A percentile compares a stretch with the other conserved stretches of the same genome.
Evolutionary conservation across 1,140 invertebrate species (phyloP).

Genomic region (Capitella teleta): DNA sequence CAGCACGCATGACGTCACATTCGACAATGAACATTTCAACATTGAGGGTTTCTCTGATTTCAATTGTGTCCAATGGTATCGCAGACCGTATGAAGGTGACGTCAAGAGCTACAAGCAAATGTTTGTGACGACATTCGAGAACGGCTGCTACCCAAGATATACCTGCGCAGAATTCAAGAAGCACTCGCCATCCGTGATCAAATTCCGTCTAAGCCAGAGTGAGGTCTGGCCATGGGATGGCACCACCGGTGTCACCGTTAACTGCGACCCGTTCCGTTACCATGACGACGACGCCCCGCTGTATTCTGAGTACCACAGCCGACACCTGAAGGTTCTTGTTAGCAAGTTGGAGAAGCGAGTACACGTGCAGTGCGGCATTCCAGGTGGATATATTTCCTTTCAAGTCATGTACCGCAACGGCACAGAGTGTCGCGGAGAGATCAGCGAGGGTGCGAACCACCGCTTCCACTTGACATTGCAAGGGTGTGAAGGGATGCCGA

Average conservation of each 20-base stretch:
- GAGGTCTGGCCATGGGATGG: slow-evolving; percentile 3
- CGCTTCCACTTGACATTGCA: too few species aligned
- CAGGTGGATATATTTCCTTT: too few species aligned
- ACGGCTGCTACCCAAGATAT: slow-evolving; percentile 9
- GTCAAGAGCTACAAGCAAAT: neutral
- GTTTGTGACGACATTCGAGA: slow-evolving; percentile 8
- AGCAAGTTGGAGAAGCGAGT: too few species aligned
- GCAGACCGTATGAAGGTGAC: neutral
- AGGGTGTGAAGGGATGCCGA: neutral
- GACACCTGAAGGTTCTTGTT: slow-evolving; percentile 5
- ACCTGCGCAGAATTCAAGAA: slow-evolving; percentile 4
- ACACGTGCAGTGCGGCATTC: too few species aligned
- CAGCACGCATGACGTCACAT: too few species aligned
- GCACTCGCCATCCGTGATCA: slow-evolving; percentile 6
- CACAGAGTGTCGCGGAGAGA: too few species aligned
- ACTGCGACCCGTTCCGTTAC: slow-evolving; percentile 4
- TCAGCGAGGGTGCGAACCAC: too few species aligned
- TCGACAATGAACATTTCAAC: too few species aligned
- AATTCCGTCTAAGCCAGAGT: slow-evolving; percentile 1
- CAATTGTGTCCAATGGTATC: slow-evolving; percentile 8
- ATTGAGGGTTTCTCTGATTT: neutral
- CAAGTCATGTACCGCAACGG: too few species aligned
- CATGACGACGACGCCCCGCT: neutral
- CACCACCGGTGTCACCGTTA: neutral
- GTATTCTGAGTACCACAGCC: neutral